Evolutionary conservation across 2,888 invertebrate species (phyloP), one percentile per base, ranked within the genome.

Genomic region (Cenopis cana): DNA sequence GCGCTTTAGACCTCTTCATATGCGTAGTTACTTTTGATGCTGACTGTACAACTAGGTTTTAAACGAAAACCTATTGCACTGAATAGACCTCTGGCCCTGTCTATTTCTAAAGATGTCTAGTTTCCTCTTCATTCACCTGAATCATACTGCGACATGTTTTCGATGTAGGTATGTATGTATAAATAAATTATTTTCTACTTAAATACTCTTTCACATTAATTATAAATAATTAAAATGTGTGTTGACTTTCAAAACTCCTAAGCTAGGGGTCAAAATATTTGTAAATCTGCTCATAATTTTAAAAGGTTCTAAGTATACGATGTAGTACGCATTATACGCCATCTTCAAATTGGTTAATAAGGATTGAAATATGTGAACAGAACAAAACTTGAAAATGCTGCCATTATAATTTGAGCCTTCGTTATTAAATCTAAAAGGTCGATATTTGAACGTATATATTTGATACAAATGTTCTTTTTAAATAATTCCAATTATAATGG

Each of bases 221-320:
- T 10, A 65, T 55, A 33, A 61, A 61, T 69, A 70, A 62, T 60
- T 74, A 72, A 73, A 76, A 74, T 73, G 73, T 73, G 73, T 75
- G 74, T 76, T 67, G 49, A 70, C 70, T 72, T 65, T 72, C 60
- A 68, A 70, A 76, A 76, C 79, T 75, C 80, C 78, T 76, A 81
- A 78, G 75, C 78, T 80, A 69, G 61, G 76, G 75, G 76, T 80
- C 79, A 78, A 86, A 84, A 84, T 83, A 85, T 85, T 84, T 24
- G 52, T 64, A n/a, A 64, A 38, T 62, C 36, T 18, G 5, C 36
- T 12, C 9, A 14, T 14, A 10, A 20, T 64, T 64, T n/a, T 54
- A 24, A 36, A 64, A 64, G 20, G 64, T 52, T n/a, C 17, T 36
- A 38, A 38, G 52, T 38, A 18, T 6, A 54, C 6, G n/a, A 20